A percentile compares a stretch with the other conserved stretches of the same genome.
Conservation (phyloP, 2,113 vertebrate species). For the Chauna torquata region DNA sequence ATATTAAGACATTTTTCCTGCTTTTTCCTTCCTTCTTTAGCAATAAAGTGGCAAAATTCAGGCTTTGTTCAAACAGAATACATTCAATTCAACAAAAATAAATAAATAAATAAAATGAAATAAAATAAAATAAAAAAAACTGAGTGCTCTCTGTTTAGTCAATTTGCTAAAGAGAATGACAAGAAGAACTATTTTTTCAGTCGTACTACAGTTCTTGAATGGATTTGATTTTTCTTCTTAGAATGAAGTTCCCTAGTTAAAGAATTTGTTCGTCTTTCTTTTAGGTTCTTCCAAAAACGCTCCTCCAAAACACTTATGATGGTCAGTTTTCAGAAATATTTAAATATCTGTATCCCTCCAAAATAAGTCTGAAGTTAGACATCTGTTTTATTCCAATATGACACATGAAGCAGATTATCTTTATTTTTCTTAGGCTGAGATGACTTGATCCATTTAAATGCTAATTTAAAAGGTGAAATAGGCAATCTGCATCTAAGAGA, state of each 20-base stretch:
- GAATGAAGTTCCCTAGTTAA: background rate
- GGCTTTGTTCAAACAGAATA: background rate
- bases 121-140: too few relatives aligned
- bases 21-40: background rate
- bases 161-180: background rate
- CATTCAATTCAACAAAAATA: too few relatives aligned
- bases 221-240: background rate
- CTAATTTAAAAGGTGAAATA: background rate
- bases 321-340: background rate
- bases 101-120: too few relatives aligned
- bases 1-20: background rate
- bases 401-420: background rate
- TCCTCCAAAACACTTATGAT: background rate
- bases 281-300: background rate
- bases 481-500: background rate
- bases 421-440: background rate
- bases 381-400: background rate
- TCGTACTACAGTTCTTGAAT: background rate
- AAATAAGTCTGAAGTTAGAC: background rate
- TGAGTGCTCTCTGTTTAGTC: background rate
- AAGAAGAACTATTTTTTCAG: background rate
- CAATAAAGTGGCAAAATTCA: background rate
- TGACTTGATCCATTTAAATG: background rate
- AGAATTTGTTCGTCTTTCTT: background rate
- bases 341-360: background rate